Evolutionary conservation across 2,888 invertebrate species (phyloP).

Genomic region (Tanypteryx hageni): DNA sequence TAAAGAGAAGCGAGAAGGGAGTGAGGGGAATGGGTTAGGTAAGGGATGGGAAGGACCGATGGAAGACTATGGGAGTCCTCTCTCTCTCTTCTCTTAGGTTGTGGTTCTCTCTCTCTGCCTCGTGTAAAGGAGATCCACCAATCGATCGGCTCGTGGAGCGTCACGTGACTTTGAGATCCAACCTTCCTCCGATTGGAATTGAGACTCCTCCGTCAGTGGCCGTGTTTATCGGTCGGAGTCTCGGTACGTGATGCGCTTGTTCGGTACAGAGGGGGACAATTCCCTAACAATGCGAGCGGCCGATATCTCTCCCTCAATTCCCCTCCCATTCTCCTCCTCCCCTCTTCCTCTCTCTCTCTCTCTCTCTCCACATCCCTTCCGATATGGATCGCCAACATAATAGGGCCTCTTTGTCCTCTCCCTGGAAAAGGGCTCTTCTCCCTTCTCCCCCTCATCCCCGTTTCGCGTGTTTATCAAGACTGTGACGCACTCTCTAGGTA

Average conservation of each 20-base stretch:
- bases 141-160: conserved; percentile 22
- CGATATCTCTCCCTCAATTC: background rate
- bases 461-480: no score
- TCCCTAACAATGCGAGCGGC: background rate
- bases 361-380: background rate
- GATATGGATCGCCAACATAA: background rate
- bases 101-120: background rate
- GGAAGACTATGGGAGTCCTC: conserved; percentile 17
- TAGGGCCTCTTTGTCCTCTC: background rate
- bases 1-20: background rate
- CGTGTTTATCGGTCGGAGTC: background rate
- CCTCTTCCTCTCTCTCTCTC: background rate
- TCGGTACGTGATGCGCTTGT: conserved; percentile 13
- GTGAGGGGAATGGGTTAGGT: background rate
- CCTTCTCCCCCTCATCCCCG: no score
- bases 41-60: background rate
- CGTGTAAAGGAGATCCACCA: conserved; percentile 22
- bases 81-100: background rate
- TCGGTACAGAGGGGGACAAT: background rate
- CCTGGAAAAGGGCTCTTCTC: background rate
- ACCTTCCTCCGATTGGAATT: background rate
- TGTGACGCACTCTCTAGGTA: no score
- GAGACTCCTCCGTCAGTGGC: background rate
- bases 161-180: conserved; percentile 40
- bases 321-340: background rate